Conservation (phyloP, 2,113 vertebrate genomes). For the Pterocles gutturalis region DNA sequence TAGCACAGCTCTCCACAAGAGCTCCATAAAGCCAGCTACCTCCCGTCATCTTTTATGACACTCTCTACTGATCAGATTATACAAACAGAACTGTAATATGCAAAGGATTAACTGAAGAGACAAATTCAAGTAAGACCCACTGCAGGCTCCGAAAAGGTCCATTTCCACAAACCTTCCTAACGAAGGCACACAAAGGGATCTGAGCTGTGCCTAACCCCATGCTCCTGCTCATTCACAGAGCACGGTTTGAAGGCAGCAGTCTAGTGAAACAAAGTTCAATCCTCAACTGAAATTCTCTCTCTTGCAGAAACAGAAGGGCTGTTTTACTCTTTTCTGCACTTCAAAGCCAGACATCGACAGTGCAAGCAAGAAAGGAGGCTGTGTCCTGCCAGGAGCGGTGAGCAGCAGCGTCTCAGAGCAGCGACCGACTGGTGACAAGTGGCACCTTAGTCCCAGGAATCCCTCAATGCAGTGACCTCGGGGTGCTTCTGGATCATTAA, state of each 20-base stretch:
- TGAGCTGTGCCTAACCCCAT: background rate
- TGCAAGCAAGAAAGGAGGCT: background rate
- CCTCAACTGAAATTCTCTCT: background rate
- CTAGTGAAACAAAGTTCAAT: background rate
- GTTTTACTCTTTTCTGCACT: constrained; percentile 51
- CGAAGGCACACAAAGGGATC: background rate
- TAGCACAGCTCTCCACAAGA: background rate
- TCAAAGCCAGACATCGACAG: constrained; percentile 26
- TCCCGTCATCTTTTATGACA: background rate
- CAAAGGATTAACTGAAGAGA: background rate
- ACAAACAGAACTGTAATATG: background rate
- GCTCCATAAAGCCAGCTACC: background rate
- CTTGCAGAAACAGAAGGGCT: constrained; percentile 69
- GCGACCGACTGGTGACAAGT: background rate
- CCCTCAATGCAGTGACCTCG: background rate
- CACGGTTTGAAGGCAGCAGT: background rate
- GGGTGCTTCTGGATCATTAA: background rate
- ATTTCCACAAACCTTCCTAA: background rate
- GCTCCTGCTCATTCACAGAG: background rate
- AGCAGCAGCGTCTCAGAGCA: background rate
- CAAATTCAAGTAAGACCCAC: background rate
- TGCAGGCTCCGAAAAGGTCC: background rate
- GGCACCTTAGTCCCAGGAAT: background rate
- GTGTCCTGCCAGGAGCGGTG: background rate
- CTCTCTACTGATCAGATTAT: background rate